Percentiles rank a stretch among this genome's conserved stretches.
Conservation (phyloP, 1,140 invertebrate genomes). For the Gryon sp. region DNA sequence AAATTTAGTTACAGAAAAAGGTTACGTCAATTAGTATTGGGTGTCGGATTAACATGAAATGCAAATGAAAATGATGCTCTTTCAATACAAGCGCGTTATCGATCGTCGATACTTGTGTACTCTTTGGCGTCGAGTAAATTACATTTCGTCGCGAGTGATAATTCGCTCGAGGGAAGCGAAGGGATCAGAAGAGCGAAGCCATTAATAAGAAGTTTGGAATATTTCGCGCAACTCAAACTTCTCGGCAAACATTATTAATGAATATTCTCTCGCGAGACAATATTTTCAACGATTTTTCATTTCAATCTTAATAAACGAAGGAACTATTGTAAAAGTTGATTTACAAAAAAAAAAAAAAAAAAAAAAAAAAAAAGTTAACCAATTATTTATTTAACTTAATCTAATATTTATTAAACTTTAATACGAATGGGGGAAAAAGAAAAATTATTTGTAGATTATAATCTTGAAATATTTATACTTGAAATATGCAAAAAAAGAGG, state of each 20-base stretch:
- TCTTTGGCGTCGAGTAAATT: conserved; percentile 17
- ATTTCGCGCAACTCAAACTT: conserved; percentile 31
- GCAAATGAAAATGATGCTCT: conserved; percentile 11
- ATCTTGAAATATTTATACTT: too few relatives aligned
- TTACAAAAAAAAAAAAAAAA: too few relatives aligned
- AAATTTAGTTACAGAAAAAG: too few relatives aligned
- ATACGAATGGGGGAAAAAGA: too few relatives aligned
- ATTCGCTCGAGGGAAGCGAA: conserved; percentile 3
- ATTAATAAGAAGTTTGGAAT: conserved; percentile 44
- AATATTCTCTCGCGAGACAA: conserved; percentile 20
- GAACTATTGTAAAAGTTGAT: conserved; percentile 13
- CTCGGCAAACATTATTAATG: conserved; percentile 35
- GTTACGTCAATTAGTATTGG: too few relatives aligned
- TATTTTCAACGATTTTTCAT: conserved; percentile 29
- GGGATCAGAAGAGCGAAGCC: conserved; percentile 18
- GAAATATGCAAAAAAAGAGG: too few relatives aligned
- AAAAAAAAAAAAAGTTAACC: too few relatives aligned
- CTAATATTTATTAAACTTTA: too few relatives aligned
- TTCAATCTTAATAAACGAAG: conserved; percentile 25
- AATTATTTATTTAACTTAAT: too few relatives aligned
- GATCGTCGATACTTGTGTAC: conserved; percentile 20
- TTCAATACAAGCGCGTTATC: conserved; percentile 23
- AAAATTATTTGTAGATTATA: too few relatives aligned
- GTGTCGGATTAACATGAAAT: too few relatives aligned
- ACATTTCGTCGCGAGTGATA: conserved; percentile 33